Evolutionary conservation across 2,113 vertebrate species (phyloP).

Genomic region (Oxyruncus cristatus): DNA sequence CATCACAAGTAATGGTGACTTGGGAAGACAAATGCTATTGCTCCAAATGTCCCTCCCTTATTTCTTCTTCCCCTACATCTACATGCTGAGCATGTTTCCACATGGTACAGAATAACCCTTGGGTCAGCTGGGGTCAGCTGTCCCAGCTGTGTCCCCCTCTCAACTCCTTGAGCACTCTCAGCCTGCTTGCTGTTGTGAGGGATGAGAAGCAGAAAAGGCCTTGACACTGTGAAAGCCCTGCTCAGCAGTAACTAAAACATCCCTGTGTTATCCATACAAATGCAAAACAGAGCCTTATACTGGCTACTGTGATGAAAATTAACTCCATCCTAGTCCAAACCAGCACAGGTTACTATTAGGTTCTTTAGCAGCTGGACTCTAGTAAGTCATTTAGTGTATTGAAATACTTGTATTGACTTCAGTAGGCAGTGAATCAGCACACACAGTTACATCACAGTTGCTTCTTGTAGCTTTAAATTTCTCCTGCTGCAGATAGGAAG

Average conservation of each 20-base stretch:
- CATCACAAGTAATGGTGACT: background rate
- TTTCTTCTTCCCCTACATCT: background rate
- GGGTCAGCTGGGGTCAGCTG: background rate
- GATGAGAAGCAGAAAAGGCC: background rate
- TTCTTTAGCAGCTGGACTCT: background rate
- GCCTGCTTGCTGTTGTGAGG: background rate
- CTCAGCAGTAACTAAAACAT: background rate
- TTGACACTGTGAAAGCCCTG: background rate
- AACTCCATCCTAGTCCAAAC: background rate
- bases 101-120: background rate
- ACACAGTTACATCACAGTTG: background rate
- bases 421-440: background rate
- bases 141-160: background rate
- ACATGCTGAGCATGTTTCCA: background rate
- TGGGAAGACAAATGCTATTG: background rate
- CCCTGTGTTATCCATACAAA: background rate
- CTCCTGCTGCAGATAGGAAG: background rate
- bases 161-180: background rate
- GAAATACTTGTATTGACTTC: background rate
- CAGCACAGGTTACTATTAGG: background rate
- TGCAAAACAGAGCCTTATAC: background rate
- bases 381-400: background rate
- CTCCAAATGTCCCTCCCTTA: background rate
- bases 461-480: background rate
- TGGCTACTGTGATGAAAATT: background rate